Percentiles rank a stretch among this genome's conserved stretches.
Evolutionary conservation across 2,797 vertebrate species (phyloP).

Genomic region (Myotis daubentonii): DNA sequence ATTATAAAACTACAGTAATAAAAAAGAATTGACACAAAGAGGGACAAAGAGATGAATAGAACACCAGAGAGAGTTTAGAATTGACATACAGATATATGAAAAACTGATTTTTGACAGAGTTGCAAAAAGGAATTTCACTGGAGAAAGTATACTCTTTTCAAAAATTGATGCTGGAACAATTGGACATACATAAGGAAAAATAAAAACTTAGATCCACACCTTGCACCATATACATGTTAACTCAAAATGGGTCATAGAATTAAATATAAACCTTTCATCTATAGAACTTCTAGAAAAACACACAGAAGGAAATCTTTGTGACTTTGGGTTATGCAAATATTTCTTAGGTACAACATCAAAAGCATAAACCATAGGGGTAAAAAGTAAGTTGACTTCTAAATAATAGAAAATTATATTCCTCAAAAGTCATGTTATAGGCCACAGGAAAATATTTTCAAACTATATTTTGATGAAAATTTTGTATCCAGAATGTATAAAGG

Average conservation of each 20-base stretch:
- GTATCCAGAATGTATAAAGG: neutral
- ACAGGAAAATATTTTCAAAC: conserved; percentile 2
- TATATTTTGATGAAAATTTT: neutral
- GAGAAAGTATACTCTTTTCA: neutral
- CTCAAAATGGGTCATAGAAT: neutral
- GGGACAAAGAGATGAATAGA: neutral
- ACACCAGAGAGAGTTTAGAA: neutral
- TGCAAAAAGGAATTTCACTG: neutral
- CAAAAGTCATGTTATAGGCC: neutral
- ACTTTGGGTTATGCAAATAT: neutral
- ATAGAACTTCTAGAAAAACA: neutral
- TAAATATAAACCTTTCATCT: neutral
- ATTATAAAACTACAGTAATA: neutral
- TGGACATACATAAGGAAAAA: neutral
- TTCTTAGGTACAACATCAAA: neutral
- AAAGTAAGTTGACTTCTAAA: neutral
- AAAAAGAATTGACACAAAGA: neutral
- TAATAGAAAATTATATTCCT: neutral
- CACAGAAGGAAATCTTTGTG: neutral
- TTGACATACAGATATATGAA: neutral
- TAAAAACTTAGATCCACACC: neutral
- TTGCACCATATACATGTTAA: neutral
- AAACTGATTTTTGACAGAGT: neutral
- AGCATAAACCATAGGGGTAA: neutral
- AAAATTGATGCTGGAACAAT: neutral